Base-by-base conservation (phyloP, 2,113 vertebrate species). In the Corvus moneduloides region DNA sequence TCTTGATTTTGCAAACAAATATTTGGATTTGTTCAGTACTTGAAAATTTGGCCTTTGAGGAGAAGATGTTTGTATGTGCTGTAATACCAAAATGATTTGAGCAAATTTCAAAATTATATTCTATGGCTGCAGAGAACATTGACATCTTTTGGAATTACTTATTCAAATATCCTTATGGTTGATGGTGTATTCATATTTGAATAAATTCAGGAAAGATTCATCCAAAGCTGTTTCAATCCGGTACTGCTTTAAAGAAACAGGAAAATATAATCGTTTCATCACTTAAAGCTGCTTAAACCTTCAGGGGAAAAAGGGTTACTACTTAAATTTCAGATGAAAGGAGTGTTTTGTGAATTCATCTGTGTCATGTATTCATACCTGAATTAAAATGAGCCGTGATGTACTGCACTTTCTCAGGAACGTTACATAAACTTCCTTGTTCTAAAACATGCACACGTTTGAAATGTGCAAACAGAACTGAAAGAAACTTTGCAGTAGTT, bases 381-480 rank as follows among this genome's bases (percentile, higher is more conserved):
- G 93, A 94, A 94, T 97, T 97, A 98, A 98, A 98, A 98, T 94
- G 88, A 98, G 81, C 96, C 97, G 72, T 59, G 96, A 97, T 96
- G 96, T 96, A 16, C 76, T 95, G 93, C 74, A 83, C 86, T 97
- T 98, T 96, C 89, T 95, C n/a, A 77, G 97, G 96, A 98, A 94
- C 39, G 21, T 97, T 97, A 98, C 97, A 98, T 96, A 98, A 98
- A 97, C 96, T 97, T 97, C 91, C 97, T 98, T 98, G 98, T 98
- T 98, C 97, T 96, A 94, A 97, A 96, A 91, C 95, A 94, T 2
- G n/a, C 88, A 78, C 77, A 82, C 74, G 85, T 94, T 95, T 84
- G 81, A 93, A 97, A 96, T 94, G 94, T 87, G 93, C 95, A 98
- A 95, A 98, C 95, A 97, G 74, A 72, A 61, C 85, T 98, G 97